Base-by-base conservation (phyloP, 2,113 vertebrate genomes). In the Leptosomus discolor region DNA sequence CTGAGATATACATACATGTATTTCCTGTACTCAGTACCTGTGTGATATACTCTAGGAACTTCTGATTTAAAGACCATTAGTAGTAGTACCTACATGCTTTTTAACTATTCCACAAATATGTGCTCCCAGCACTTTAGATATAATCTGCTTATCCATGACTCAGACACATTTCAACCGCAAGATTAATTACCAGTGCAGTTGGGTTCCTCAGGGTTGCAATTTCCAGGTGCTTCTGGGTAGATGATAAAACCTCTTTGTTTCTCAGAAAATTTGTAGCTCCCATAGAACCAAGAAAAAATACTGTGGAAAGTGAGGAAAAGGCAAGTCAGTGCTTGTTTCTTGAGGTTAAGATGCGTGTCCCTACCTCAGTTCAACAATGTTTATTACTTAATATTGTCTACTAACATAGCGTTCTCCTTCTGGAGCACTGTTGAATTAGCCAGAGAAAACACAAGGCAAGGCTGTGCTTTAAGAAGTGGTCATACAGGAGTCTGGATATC, bases 1-100 rank as follows among this genome's bases (percentile, higher is more conserved):
- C 3, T 83, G 29, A 79, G 79, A 78, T 75, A 81, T 8, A 50
- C 8, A 22, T 24, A 50, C 0, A 0, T 18, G 1, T 24, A 27
- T 69, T 83, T 77, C 57, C 34, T 61, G 20, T 56, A 73, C 41
- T 81, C 32, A 68, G 8, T 20, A 71, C 22, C 19, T 76, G 10
- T 26, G 22, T 71, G 12, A 37, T 24, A 17, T 26, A 23, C 5
- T 58, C 34, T 41, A 53, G 23, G 21, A 77, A 48, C 5, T 39
- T 56, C 21, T 48, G 18, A 69, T 69, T 76, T 80, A 26, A 69
- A 77, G 27, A 51, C 6, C 8, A 12, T 48, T 86, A 77, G 11
- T 14, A 75, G 23, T 50, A 81, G 39, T 30, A 65, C 2, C 9
- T 61, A 41, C 9, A 26, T 5, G 8, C 3, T 46, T 85, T 89